phyloP scores from a whole-genome alignment of 2,888 invertebrate genomes.

The Altica lythri region DNA sequence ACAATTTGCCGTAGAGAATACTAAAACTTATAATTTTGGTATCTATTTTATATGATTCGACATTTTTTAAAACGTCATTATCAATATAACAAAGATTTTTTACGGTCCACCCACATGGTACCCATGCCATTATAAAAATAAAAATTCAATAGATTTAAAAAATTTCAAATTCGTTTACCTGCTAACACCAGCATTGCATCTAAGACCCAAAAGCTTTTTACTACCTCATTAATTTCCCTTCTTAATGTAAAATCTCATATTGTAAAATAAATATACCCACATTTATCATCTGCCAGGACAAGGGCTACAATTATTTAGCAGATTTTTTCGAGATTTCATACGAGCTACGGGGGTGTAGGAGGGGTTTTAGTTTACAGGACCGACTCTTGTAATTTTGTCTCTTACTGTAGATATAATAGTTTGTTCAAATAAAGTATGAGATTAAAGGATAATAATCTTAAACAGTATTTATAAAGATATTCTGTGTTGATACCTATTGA shows the following conservation, averaged over 20 bases:
- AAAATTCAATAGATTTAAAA: conserved; percentile 29
- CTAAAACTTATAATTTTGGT: no score
- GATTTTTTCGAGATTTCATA: conserved; percentile 51
- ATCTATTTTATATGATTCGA: no score
- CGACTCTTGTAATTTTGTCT: no score
- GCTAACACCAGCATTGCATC: conserved; percentile 19
- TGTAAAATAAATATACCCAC: conserved; percentile 46
- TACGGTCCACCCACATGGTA: conserved; percentile 15
- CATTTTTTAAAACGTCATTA: neutral
- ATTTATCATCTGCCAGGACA: conserved; percentile 50
- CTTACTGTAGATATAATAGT: no score
- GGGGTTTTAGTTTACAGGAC: conserved; percentile 25
- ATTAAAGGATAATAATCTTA: no score
- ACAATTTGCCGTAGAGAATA: no score
- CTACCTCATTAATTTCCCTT: conserved; percentile 42
- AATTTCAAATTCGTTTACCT: conserved; percentile 31
- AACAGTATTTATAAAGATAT: no score
- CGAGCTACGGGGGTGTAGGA: conserved; percentile 32
- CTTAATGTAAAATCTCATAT: conserved; percentile 42
- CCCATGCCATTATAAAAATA: conserved; percentile 13
- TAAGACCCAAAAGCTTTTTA: conserved; percentile 33
- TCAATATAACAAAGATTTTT: conserved; percentile 2
- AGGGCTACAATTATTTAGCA: conserved; percentile 53
- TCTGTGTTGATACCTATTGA: no score
- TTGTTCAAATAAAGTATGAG: no score